phyloP scores from a whole-genome alignment of 2,888 invertebrate genomes.

The Cybosia mesomella region DNA sequence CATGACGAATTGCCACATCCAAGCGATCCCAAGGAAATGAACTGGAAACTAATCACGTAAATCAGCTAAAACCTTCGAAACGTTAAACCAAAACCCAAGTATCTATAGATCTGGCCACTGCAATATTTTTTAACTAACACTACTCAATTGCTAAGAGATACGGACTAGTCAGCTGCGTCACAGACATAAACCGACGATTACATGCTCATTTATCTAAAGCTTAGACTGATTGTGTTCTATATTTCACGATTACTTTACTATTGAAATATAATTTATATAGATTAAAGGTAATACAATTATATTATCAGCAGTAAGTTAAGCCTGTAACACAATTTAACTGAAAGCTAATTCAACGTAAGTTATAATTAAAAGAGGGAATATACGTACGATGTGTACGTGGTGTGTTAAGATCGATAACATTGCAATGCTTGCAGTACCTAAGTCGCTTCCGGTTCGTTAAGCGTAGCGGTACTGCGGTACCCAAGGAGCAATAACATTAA shows the following conservation, averaged over 20 bases:
- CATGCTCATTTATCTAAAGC: too few relatives aligned
- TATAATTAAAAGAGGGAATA: slow-evolving; percentile 6
- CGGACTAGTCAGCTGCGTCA: too few relatives aligned
- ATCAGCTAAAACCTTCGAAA: slow-evolving; percentile 8
- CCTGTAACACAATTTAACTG: background rate
- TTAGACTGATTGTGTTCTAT: too few relatives aligned
- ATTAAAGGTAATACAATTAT: too few relatives aligned
- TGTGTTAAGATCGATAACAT: slow-evolving; percentile 25
- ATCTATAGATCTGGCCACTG: too few relatives aligned
- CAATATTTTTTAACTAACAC: too few relatives aligned
- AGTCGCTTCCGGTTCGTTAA: slow-evolving; percentile 40
- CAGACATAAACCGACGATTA: too few relatives aligned
- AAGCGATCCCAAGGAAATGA: slow-evolving; percentile 9
- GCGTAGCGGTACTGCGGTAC: slow-evolving; percentile 16
- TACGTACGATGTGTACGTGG: background rate
- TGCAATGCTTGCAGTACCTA: slow-evolving; percentile 31
- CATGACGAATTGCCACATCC: slow-evolving; percentile 22
- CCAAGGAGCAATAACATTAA: slow-evolving; percentile 10
- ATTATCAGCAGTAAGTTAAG: too few relatives aligned
- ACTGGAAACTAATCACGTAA: slow-evolving; percentile 16
- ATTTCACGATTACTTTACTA: too few relatives aligned
- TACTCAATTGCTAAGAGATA: too few relatives aligned
- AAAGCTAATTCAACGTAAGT: slow-evolving; percentile 6
- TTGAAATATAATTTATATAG: too few relatives aligned
- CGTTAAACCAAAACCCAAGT: slow-evolving; percentile 11